A percentile compares a stretch with the other conserved stretches of the same genome.
These are phyloP conservation scores for Argya squamiceps DNA, from an alignment of 2,797 vertebrate genomes.

Conservation along the genomic window DNA sequence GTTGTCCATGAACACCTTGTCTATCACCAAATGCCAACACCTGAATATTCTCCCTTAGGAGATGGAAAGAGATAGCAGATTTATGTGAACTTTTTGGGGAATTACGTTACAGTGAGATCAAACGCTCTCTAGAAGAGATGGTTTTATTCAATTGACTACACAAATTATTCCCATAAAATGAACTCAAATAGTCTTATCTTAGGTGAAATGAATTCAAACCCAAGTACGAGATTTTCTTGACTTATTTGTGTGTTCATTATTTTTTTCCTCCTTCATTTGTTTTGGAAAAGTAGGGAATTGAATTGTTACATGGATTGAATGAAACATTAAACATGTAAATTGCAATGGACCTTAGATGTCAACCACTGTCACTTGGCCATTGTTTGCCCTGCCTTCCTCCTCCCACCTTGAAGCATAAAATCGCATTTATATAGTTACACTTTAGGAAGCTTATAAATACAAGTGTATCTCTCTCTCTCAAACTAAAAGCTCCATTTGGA, in stretches of 20 bases:
- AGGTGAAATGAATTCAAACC: not conserved
- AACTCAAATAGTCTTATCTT: not conserved
- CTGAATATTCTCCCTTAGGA: not conserved
- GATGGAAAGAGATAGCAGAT: not conserved
- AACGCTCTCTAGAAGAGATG: not conserved
- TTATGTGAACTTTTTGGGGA: not conserved
- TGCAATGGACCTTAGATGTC: not conserved
- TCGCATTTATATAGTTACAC: not conserved
- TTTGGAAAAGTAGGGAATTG: not conserved
- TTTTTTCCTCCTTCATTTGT: not conserved
- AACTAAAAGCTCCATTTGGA: not conserved
- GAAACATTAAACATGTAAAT: not conserved
- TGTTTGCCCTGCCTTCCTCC: not conserved
- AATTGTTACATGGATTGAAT: not conserved
- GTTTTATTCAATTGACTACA: not conserved
- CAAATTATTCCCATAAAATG: not conserved
- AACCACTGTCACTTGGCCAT: not conserved
- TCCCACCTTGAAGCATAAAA: not conserved
- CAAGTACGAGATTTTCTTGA: not conserved
- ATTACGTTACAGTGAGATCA: not conserved
- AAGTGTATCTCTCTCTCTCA: not conserved
- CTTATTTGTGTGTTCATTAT: not conserved
- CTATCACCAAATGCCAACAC: not conserved
- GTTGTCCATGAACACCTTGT: not conserved
- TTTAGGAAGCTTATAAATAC: not conserved